Evolutionary conservation across 2,888 invertebrate genomes (phyloP), one percentile per base, ranked within the genome.

Genomic region (Rhopalosiphum nymphaeae): DNA sequence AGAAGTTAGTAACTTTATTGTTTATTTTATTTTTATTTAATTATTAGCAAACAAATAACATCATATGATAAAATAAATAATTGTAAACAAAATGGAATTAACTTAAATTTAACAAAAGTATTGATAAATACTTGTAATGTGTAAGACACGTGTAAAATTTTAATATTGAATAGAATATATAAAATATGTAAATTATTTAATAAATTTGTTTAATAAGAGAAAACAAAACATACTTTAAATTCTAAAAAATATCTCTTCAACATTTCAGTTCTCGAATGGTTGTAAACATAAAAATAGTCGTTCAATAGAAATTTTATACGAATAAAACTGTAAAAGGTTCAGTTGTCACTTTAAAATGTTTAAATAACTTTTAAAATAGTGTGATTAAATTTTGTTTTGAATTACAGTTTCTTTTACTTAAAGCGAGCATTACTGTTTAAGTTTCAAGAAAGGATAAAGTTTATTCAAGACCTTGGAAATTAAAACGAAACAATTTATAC

Each of bases 341-440:
- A 61, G 92, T 92, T 61, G 92, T 61, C 86, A 87, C 61, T 61
- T 49, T 92, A 87, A 92, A 92, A 87, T 92, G 36, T 92, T 92
- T 61, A 92, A 87, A 92, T 49, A 87, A 61, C 61, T 92, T 67
- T 42, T 42, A 49, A 57, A 92, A 92, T 29, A 36, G 92, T 42
- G 61, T 61, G 85, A 87, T 92, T 92, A 87, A 86, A 42, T 92
- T 87, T 92, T 87, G 36, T 87, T 87, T 61, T 49, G 36, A 36
- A 87, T 92, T 61, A 61, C 46, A 36, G 46, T 85, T 86, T 91
- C n/a, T 46, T 86, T 91, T 61, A 36, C n/a, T 86, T 86, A 67
- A 67, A 92, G 26, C 13, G 49, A 44, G 29, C 61, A 57, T 21
- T 42, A 29, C 44, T 56, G 85, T 57, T 44, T 57, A 86, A 46